phyloP scores from a whole-genome alignment of 2,888 invertebrate genomes.

The Quadroppia sp. region DNA sequence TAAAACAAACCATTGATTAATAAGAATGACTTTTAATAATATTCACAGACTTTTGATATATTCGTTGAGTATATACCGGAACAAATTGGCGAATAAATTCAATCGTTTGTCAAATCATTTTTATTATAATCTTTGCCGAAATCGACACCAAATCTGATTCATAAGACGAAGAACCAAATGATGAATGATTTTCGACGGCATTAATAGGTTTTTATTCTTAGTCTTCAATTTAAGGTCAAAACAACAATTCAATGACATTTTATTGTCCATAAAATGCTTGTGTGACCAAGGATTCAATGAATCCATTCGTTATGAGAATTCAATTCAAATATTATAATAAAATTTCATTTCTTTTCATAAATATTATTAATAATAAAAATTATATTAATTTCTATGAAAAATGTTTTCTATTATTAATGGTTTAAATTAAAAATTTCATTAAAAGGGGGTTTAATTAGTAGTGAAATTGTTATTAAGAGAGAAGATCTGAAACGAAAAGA shows the following conservation, averaged over 20 bases:
- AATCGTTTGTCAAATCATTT: too few relatives aligned
- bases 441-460: neutral
- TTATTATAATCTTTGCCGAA: too few relatives aligned
- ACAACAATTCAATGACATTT: conserved; percentile 26
- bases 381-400: neutral
- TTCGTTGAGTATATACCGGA: too few relatives aligned
- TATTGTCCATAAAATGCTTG: conserved; percentile 27
- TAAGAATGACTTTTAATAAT: too few relatives aligned
- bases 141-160: too few relatives aligned
- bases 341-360: conserved; percentile 5
- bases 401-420: neutral
- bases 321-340: too few relatives aligned
- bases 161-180: too few relatives aligned
- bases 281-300: conserved; percentile 16
- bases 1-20: too few relatives aligned
- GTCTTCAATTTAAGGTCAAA: conserved; percentile 12
- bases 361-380: neutral
- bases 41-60: too few relatives aligned
- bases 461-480: conserved; percentile 16
- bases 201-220: neutral
- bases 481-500: conserved; percentile 6
- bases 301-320: too few relatives aligned
- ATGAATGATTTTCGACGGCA: too few relatives aligned
- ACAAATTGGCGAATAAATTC: too few relatives aligned
- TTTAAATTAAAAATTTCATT: neutral